A percentile compares a stretch with the other conserved stretches of the same genome.
These are phyloP conservation scores for Heterohyrax brucei DNA, from an alignment of 2,797 vertebrate genomes.

Conservation along the genomic window DNA sequence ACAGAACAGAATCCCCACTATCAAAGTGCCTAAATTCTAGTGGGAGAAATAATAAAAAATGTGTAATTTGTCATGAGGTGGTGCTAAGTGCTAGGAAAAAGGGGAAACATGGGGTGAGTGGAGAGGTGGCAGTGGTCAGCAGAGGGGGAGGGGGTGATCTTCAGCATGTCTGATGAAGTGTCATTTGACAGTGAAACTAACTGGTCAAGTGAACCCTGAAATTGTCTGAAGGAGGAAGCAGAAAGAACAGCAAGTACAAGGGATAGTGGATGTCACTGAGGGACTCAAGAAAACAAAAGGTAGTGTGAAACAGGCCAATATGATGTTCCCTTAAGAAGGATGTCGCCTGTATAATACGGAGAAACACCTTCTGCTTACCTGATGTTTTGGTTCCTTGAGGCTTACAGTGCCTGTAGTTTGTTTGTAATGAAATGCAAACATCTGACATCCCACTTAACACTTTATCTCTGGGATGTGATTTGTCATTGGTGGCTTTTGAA, in stretches of 20 bases:
- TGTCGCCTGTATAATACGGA: neutral
- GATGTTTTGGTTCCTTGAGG: neutral
- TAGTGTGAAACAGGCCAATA: neutral
- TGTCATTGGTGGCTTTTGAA: constrained; percentile 9
- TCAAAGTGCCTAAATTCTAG: neutral
- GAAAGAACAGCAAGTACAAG: neutral
- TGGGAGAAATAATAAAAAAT: neutral
- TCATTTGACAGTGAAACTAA: neutral
- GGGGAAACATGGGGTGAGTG: neutral
- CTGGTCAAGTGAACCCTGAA: neutral
- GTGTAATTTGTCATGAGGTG: neutral
- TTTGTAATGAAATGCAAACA: constrained; percentile 40
- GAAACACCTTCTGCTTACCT: neutral
- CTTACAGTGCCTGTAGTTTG: neutral
- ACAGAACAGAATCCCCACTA: neutral
- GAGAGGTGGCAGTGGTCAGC: neutral
- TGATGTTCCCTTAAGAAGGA: neutral
- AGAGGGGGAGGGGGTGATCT: neutral
- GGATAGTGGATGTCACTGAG: neutral
- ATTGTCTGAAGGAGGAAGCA: neutral
- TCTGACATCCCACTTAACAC: neutral
- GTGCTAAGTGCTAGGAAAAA: neutral
- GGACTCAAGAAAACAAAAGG: neutral
- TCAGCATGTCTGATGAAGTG: neutral
- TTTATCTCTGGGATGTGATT: neutral